Evolutionary conservation across 2,797 vertebrate genomes (phyloP).

Genomic region (Gastrophryne carolinensis): DNA sequence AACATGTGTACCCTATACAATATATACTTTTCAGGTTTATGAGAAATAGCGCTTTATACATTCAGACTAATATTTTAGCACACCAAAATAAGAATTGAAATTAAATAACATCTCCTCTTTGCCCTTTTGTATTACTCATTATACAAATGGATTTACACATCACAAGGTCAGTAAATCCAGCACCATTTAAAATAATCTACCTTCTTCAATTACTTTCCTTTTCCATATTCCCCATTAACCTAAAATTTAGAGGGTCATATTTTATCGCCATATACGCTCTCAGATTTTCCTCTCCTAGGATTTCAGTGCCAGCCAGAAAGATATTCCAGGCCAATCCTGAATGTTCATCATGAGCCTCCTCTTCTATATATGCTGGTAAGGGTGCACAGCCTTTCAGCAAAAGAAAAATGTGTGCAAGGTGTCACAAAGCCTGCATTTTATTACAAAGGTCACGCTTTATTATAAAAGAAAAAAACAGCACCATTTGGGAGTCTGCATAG

Average conservation of each 20-base stretch:
- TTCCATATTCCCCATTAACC: neutral
- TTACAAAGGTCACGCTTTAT: constrained; percentile 38
- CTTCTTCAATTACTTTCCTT: neutral
- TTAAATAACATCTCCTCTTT: neutral
- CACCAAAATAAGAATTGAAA: neutral
- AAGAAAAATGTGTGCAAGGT: constrained; percentile 37
- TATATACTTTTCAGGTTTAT: too few relatives aligned
- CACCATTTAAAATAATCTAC: neutral
- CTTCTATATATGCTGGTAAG: constrained; percentile 5
- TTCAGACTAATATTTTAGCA: too few relatives aligned
- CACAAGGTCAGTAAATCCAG: neutral
- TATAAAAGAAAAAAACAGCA: constrained; percentile 35
- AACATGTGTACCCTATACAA: too few relatives aligned
- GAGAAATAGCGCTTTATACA: too few relatives aligned
- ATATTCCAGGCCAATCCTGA: neutral
- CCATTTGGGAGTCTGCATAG: constrained; percentile 21
- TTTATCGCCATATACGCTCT: neutral
- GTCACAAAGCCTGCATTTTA: constrained; percentile 35
- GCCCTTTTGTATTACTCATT: neutral
- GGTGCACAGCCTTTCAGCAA: neutral
- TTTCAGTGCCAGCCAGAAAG: neutral
- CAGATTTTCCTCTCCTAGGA: neutral
- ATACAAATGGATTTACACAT: neutral
- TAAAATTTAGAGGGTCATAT: neutral
- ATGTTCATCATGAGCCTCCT: constrained; percentile 6